Evolutionary conservation across 2,113 vertebrate genomes (phyloP).

Genomic region (Mohoua ochrocephala): DNA sequence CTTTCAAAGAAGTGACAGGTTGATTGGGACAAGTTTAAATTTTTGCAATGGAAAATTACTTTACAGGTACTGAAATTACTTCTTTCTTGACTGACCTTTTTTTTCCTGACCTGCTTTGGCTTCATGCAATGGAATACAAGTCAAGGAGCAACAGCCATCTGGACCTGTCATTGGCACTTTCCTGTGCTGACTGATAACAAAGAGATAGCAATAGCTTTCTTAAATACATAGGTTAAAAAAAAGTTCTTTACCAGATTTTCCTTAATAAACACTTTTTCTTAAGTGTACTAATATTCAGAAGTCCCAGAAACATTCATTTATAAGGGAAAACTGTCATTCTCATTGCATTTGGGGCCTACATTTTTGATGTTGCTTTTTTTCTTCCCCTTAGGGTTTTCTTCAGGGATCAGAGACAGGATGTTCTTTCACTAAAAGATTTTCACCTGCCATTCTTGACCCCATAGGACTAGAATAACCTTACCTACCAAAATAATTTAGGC

Average conservation of each 20-base stretch:
- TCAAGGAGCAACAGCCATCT: neutral
- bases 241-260: neutral
- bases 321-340: neutral
- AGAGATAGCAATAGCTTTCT: neutral
- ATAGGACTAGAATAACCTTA: neutral
- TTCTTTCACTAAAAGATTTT: neutral
- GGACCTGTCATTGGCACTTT: neutral
- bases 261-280: neutral
- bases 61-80: neutral
- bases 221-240: neutral
- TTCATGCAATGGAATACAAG: neutral
- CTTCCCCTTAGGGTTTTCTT: neutral
- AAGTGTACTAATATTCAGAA: neutral
- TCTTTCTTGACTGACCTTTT: neutral
- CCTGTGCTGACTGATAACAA: neutral
- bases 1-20: neutral
- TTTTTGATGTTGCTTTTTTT: neutral
- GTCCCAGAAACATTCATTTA: neutral
- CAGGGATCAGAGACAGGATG: neutral
- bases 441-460: neutral
- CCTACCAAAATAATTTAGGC: neutral
- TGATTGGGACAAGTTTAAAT: neutral
- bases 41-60: neutral
- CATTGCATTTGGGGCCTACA: neutral
- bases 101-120: neutral